Conservation (phyloP, 2,888 invertebrate genomes). For the Epirrhoe tristata region DNA sequence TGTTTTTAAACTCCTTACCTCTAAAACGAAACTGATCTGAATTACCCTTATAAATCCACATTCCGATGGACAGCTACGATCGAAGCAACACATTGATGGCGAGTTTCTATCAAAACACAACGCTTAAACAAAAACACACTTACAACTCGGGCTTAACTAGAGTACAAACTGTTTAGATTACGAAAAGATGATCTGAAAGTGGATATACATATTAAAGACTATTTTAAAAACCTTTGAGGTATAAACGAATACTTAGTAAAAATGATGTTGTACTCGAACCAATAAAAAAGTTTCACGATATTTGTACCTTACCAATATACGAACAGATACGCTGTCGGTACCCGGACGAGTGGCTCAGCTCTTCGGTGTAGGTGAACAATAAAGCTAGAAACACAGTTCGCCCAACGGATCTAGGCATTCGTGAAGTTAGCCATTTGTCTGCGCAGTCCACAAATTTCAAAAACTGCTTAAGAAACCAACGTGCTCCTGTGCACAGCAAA, state of each 20-base stretch:
- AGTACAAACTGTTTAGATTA: conserved; percentile 20
- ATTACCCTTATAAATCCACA: conserved; percentile 27
- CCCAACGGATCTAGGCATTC: too few species aligned
- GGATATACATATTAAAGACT: too few species aligned
- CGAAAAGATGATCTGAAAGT: neutral
- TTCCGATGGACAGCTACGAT: conserved; percentile 32
- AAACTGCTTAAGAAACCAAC: neutral
- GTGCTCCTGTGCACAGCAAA: neutral
- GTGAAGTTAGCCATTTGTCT: too few species aligned
- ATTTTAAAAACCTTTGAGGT: neutral
- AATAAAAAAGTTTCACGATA: too few species aligned
- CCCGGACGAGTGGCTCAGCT: too few species aligned
- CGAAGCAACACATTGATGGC: conserved; percentile 28
- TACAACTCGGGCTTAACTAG: conserved; percentile 1
- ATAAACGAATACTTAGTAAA: too few species aligned
- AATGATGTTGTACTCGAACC: too few species aligned
- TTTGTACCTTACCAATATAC: too few species aligned
- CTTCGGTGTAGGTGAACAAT: too few species aligned
- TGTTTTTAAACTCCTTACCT: neutral
- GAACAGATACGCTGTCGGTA: too few species aligned
- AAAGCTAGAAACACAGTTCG: too few species aligned
- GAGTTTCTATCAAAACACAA: conserved; percentile 31
- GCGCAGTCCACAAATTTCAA: too few species aligned
- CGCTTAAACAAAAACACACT: conserved; percentile 26
- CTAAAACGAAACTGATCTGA: conserved; percentile 18